Base-by-base conservation (phyloP, 2,113 vertebrate genomes). In the Strix aluco region DNA sequence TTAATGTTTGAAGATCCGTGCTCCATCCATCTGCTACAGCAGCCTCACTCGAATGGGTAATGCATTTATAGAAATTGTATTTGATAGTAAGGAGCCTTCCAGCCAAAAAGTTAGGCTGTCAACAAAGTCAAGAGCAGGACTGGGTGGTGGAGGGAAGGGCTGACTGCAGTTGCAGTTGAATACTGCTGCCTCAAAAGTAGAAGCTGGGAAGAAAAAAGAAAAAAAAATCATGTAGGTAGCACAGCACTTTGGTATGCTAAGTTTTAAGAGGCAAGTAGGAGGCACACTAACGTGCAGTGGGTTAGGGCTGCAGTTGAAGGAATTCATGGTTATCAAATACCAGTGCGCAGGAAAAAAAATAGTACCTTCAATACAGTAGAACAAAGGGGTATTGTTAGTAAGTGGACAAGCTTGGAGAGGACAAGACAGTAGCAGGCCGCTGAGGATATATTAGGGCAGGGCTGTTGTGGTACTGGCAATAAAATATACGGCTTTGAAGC, bases 401-500 rank as follows among this genome's bases (percentile, higher is more conserved):
- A 94, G 90, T 83, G 95, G 91, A 59, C 67, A 77, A 81, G 94
- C 90, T 91, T 75, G 96, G 93, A 95, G 94, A 94, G 93, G 95
- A 96, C 92, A 92, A 97, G 97, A 94, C 95, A 97, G 90, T 93
- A 94, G 96, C 74, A 95, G 96, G 97, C 97, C 86, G 1, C 86
- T 71, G 88, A 91, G 93, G 73, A 77, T 94, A 30, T 87, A 63
- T 96, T 96, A 88, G 83, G 92, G 96, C 96, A 97, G 95, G 96
- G 96, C 97, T 97, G 94, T 96, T 95, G 97, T 88, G 97, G 98
- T 98, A 98, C 98, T 97, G 98, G 98, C 98, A 98, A 98, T 98
- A 98, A 98, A 97, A 97, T 87, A 74, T 49, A 85, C 97, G 96
- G 98, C 98, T 97, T 98, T 96, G 96, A 97, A 97, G 98, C 98